Evolutionary conservation across 1,140 invertebrate genomes (phyloP).

Genomic region (Neoseiulus cucumeris): DNA sequence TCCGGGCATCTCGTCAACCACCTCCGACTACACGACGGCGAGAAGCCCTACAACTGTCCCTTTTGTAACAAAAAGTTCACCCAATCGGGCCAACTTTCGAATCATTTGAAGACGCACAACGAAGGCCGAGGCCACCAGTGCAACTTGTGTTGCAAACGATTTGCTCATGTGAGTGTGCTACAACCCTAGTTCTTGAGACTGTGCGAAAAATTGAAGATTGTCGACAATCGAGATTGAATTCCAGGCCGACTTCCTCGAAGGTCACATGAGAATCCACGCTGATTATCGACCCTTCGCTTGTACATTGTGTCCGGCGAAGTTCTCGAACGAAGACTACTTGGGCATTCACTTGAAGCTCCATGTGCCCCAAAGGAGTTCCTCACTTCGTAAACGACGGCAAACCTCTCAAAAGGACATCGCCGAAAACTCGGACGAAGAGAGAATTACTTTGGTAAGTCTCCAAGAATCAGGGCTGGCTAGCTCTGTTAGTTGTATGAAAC

Average conservation of each 20-base stretch:
- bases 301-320: neutral
- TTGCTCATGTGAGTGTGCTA: neutral
- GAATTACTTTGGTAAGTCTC: too few relatives aligned
- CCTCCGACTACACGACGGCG: constrained; percentile 61
- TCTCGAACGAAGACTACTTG: neutral
- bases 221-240: neutral
- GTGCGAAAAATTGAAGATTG: too few relatives aligned
- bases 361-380: neutral
- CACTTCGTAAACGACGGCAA: neutral
- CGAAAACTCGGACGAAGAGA: too few relatives aligned
- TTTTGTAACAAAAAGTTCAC: constrained; percentile 41
- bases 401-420: too few relatives aligned
- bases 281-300: neutral
- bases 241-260: neutral
- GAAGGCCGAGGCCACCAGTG: neutral
- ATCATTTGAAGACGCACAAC: neutral
- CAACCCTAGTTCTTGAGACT: too few relatives aligned
- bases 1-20: constrained; percentile 50
- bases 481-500: too few relatives aligned
- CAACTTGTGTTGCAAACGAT: neutral
- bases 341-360: neutral
- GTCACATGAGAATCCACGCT: neutral
- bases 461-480: too few relatives aligned
- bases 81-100: constrained; percentile 14
- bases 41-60: constrained; percentile 54